A percentile compares a stretch with the other conserved stretches of the same genome.
Conservation (phyloP, 2,797 vertebrate species). For the Sylvia borin region DNA sequence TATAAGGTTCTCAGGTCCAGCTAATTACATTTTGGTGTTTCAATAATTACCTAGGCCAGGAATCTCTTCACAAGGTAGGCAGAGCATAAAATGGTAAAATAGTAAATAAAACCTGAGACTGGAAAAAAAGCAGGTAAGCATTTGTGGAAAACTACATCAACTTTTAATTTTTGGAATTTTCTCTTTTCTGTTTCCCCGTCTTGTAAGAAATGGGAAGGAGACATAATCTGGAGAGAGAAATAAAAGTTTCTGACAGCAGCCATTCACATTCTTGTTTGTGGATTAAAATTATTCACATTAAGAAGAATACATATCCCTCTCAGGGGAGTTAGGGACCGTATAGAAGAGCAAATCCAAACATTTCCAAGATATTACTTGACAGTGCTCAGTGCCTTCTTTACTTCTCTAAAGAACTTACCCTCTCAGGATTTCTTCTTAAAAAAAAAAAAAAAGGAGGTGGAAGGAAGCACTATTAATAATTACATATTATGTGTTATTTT, state of each 20-base stretch:
- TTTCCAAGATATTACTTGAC: not conserved
- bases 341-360: not conserved
- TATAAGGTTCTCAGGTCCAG: not conserved
- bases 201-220: not conserved
- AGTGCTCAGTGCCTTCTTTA: not conserved
- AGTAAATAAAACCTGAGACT: not conserved
- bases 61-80: not conserved
- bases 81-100: not conserved
- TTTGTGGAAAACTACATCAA: not conserved
- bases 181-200: fast-evolving
- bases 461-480: not conserved
- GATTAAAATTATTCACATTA: not conserved
- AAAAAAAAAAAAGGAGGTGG: not conserved
- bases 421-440: not conserved
- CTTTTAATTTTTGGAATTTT: not conserved
- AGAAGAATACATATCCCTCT: not conserved
- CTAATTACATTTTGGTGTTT: not conserved
- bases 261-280: not conserved
- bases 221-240: not conserved
- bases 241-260: not conserved
- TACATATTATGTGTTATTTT: not conserved
- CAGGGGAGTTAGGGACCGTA: not conserved
- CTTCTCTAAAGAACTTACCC: not conserved
- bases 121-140: fast-evolving
- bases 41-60: not conserved